Conservation (phyloP, 2,797 vertebrate species). For the Cottoperca gobio region DNA sequence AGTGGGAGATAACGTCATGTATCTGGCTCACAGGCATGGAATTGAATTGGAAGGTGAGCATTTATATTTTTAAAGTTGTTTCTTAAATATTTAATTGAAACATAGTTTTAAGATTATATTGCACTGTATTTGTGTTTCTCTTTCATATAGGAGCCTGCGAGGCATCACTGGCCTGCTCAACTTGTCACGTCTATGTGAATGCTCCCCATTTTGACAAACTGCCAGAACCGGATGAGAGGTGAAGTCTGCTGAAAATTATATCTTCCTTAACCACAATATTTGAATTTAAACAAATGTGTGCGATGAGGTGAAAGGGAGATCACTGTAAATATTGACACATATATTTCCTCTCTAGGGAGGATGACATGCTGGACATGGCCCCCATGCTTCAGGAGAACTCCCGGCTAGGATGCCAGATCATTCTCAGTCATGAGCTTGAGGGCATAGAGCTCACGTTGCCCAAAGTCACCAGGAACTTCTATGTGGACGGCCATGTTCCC, state of each 20-base stretch:
- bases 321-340: slow-evolving; percentile 6
- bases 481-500: slow-evolving; percentile 93
- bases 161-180: slow-evolving; percentile 93
- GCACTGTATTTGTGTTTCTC: slow-evolving; percentile 1
- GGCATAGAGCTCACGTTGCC: slow-evolving; percentile 91
- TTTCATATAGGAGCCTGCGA: slow-evolving; percentile 90
- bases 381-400: slow-evolving; percentile 93
- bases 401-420: slow-evolving; percentile 91
- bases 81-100: background rate
- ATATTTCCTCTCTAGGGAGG: slow-evolving; percentile 84
- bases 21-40: slow-evolving; percentile 90
- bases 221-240: slow-evolving; percentile 89
- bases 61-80: background rate
- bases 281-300: background rate
- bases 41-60: slow-evolving; percentile 91
- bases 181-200: slow-evolving; percentile 92
- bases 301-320: background rate
- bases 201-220: slow-evolving; percentile 83
- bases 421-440: slow-evolving; percentile 87
- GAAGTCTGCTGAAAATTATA: background rate
- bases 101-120: background rate
- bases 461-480: slow-evolving; percentile 95
- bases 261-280: background rate
- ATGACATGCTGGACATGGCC: slow-evolving; percentile 96
- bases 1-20: slow-evolving; percentile 92